Percentiles rank a stretch among this genome's conserved stretches.
phyloP scores from a whole-genome alignment of 2,888 invertebrate species.

The Emesis furor region DNA sequence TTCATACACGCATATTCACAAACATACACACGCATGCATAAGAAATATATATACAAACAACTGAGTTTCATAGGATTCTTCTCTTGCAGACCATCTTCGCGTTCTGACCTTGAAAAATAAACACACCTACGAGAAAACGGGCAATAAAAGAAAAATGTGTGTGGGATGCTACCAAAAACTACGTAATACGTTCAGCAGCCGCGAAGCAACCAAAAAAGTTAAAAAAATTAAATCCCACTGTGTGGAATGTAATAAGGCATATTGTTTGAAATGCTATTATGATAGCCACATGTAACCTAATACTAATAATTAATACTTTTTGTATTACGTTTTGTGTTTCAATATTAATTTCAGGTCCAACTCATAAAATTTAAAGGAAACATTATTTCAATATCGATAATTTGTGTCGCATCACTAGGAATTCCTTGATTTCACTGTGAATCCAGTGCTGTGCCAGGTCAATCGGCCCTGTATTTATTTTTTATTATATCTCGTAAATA shows the following conservation, averaged over 20 bases:
- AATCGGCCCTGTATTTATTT: neutral
- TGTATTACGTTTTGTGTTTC: neutral
- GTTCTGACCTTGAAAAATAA: too few species aligned
- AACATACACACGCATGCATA: neutral
- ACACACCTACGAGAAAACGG: constrained; percentile 3
- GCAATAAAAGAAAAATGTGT: constrained; percentile 39
- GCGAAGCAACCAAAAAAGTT: constrained; percentile 10
- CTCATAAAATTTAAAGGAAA: constrained; percentile 1
- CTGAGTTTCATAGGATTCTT: too few species aligned
- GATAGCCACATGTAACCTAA: neutral
- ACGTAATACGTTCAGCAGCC: constrained; percentile 1
- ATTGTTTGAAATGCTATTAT: neutral
- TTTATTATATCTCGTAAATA: constrained; percentile 3
- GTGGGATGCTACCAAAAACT: constrained; percentile 15
- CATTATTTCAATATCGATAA: constrained; percentile 4
- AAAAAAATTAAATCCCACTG: constrained; percentile 4
- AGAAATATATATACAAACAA: too few species aligned
- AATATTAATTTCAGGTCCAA: neutral
- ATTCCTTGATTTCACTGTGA: constrained; percentile 1
- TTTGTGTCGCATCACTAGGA: neutral
- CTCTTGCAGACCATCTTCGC: too few species aligned
- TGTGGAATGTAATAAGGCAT: neutral
- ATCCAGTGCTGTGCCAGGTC: neutral
- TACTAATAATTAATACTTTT: neutral
- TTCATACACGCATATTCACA: neutral